Percentiles rank a stretch among this genome's conserved stretches.
Evolutionary conservation across 2,888 invertebrate genomes (phyloP).

Genomic region (Lasioglossum oenotherae): DNA sequence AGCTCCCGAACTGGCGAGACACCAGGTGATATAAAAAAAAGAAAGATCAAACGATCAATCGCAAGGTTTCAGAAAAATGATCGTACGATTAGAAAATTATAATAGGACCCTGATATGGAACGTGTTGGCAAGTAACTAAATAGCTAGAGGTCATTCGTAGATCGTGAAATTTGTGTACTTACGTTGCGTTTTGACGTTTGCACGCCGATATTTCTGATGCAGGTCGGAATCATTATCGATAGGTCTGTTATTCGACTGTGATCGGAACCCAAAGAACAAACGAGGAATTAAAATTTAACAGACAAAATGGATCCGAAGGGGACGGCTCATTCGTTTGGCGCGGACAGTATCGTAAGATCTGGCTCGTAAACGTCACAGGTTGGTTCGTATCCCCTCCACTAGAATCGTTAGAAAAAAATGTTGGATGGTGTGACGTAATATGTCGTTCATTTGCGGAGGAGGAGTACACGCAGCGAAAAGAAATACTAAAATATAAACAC

Average conservation of each 20-base stretch:
- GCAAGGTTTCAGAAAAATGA: slow-evolving; percentile 25
- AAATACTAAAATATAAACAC: not conserved
- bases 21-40: slow-evolving; percentile 73
- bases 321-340: slow-evolving; percentile 50
- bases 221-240: slow-evolving; percentile 84
- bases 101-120: slow-evolving; percentile 58
- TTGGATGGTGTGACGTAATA: slow-evolving; percentile 47
- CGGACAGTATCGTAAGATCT: slow-evolving; percentile 56
- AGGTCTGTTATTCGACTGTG: not conserved
- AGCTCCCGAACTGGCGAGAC: slow-evolving; percentile 80
- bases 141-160: slow-evolving; percentile 77
- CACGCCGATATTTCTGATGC: slow-evolving; percentile 82
- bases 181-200: slow-evolving; percentile 83
- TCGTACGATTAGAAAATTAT: slow-evolving; percentile 52
- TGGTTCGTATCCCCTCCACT: slow-evolving; percentile 48
- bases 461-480: not conserved
- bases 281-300: not conserved
- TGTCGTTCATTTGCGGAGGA: not conserved
- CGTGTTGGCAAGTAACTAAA: slow-evolving; percentile 48
- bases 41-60: slow-evolving; percentile 63
- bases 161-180: slow-evolving; percentile 81
- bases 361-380: slow-evolving; percentile 53
- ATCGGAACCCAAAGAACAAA: not conserved
- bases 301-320: slow-evolving; percentile 40
- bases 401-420: slow-evolving; percentile 20